Conservation (phyloP, 2,888 invertebrate genomes). For the Hypolimnas misippus region DNA sequence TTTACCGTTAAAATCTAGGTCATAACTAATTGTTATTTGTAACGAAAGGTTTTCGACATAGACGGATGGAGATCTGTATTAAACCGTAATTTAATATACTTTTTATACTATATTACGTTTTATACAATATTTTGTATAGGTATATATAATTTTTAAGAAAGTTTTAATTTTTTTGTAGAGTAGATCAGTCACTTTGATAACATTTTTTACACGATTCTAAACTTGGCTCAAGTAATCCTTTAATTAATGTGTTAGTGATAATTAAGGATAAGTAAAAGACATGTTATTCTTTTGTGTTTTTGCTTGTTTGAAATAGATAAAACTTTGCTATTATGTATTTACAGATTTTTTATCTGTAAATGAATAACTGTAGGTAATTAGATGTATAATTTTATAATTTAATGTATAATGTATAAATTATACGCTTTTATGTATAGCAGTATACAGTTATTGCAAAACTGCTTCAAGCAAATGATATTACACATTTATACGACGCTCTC, state of each 20-base stretch:
- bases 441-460: background rate
- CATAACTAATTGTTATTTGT: background rate
- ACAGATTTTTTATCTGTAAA: no score
- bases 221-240: no score
- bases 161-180: background rate
- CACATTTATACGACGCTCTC: constrained; percentile 16
- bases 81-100: background rate
- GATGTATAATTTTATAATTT: no score
- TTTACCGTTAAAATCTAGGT: background rate
- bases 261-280: no score
- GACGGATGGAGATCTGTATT: background rate
- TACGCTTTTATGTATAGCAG: background rate
- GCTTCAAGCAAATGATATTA: background rate
- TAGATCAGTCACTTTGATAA: no score
- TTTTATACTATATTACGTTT: background rate
- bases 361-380: no score
- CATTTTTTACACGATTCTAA: no score
- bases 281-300: no score
- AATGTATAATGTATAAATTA: no score
- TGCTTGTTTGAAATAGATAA: no score
- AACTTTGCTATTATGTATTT: no score
- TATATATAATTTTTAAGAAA: background rate
- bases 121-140: background rate
- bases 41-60: constrained; percentile 1
- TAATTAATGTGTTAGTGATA: no score